A percentile compares a stretch with the other conserved stretches of the same genome.
These are phyloP conservation scores for Lydus trimaculatus DNA, from an alignment of 2,888 invertebrate species.

Conservation along the genomic window DNA sequence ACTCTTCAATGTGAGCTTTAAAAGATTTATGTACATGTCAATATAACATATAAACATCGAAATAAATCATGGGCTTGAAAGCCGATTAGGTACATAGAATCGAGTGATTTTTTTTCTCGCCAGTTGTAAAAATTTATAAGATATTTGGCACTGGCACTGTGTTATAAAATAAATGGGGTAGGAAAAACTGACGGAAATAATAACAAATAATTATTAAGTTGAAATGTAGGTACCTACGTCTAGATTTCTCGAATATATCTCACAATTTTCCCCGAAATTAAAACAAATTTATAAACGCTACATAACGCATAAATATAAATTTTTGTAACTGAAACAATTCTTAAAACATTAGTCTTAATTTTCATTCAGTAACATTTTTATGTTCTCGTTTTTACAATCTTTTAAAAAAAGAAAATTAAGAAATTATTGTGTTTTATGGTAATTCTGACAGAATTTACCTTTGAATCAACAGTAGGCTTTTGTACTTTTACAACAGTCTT, in stretches of 20 bases:
- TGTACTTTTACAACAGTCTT: not conserved
- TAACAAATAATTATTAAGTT: not conserved
- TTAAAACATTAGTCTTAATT: not conserved
- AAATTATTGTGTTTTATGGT: not conserved
- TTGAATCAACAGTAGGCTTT: not conserved
- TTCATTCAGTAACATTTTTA: not conserved
- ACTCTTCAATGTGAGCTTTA: constrained; percentile 40
- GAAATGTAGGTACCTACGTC: not conserved
- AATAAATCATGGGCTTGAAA: constrained; percentile 48
- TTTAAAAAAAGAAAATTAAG: not conserved
- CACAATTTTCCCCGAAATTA: not conserved
- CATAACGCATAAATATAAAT: not conserved
- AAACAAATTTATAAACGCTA: not conserved
- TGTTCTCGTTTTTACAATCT: not conserved
- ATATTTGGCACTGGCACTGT: not conserved
- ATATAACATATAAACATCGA: constrained; percentile 47
- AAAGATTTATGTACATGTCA: constrained; percentile 48
- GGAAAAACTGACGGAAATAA: not conserved
- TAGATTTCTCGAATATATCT: not conserved
- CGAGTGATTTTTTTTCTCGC: constrained; percentile 15
- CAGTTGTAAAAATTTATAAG: constrained; percentile 8
- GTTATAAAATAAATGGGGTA: not conserved
- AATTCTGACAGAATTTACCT: not conserved
- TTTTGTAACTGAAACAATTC: constrained; percentile 1
- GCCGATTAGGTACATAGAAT: constrained; percentile 37